phyloP scores from a whole-genome alignment of 2,888 invertebrate species.

The Drosophila colorata region DNA sequence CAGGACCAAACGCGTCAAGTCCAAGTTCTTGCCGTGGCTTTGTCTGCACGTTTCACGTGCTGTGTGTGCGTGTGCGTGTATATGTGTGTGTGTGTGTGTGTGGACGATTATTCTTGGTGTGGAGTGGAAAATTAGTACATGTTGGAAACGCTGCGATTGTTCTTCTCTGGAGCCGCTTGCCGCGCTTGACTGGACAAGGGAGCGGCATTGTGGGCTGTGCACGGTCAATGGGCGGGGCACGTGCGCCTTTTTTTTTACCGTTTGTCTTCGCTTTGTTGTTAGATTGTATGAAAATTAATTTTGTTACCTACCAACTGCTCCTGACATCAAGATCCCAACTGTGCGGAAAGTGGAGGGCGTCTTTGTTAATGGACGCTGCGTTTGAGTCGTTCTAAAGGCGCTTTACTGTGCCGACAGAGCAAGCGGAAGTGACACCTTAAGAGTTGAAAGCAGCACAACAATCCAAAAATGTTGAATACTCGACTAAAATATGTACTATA shows the following conservation, averaged over 20 bases:
- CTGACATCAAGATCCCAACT: constrained; percentile 42
- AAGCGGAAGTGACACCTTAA: constrained; percentile 65
- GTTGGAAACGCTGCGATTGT: constrained; percentile 75
- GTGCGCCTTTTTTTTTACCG: constrained; percentile 65
- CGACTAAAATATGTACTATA: constrained; percentile 34
- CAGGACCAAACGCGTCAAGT: constrained; percentile 76
- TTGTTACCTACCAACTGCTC: constrained; percentile 73
- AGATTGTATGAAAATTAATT: constrained; percentile 78
- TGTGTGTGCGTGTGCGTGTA: constrained; percentile 22
- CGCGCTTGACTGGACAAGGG: constrained; percentile 55
- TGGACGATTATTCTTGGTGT: constrained; percentile 72
- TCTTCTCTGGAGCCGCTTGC: constrained; percentile 56
- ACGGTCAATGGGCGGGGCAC: constrained; percentile 22
- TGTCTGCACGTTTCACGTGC: constrained; percentile 54
- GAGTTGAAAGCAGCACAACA: constrained; percentile 25
- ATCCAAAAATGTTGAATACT: constrained; percentile 15
- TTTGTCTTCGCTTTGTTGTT: constrained; percentile 62
- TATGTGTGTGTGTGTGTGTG: constrained; percentile 21
- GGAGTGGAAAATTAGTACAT: constrained; percentile 80
- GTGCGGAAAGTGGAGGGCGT: neutral
- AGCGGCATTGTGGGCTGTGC: neutral
- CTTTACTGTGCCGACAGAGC: constrained; percentile 1
- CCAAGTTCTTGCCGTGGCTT: constrained; percentile 76
- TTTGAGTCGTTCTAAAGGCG: constrained; percentile 1
- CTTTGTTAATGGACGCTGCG: constrained; percentile 40